Base-by-base conservation (phyloP, 2,888 invertebrate genomes). In the Opisthograptis luteolata region DNA sequence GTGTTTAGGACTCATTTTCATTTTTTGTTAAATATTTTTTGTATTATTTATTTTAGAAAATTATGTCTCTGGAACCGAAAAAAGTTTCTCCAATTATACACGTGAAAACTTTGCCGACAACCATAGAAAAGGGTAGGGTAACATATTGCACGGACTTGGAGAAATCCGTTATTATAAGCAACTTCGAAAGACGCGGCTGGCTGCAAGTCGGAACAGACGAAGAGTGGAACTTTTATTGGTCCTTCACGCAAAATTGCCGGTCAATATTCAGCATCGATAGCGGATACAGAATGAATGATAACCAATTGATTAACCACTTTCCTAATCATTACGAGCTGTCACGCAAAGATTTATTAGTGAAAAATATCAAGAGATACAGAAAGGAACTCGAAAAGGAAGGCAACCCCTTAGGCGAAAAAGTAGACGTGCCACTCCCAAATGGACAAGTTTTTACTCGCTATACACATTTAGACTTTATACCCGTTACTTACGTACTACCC, bases 201-300 rank as follows among this genome's bases (percentile, higher is more conserved):
- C 84, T 92, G 5, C 95, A 96, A 80, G 98, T 87, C 3, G 94
- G 94, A 0, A 94, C 96, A 0, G 97, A 98, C 64, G 98, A 97
- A 71, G 97, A 98, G 67, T 98, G 98, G 98, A 97, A 98, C 80
- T 95, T 98, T 75, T 98, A 98, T 80, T 98, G 98, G 98, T 96
- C 98, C 2, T 96, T 95, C 48, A 97, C 97, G 1, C 94, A 95
- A 70, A 97, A 96, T n/a, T 97, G 97, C 66, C 92, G 98, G 48
- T 96, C 94, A 70, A 94, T 98, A 54, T 98, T 98, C 76, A 97
- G 97, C 73, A 95, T 97, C 8, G 98, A 98, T 72, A 96, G 94
- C 73, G 97, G 97, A 7, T 98, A 97, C 81, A 92, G 98, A 66
- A 95, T 98, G 94, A 94, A 94, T 65, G 97, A 98, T 81, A 96